Percentiles rank a stretch among this genome's conserved stretches.
phyloP scores from a whole-genome alignment of 2,888 invertebrate species.

The Mantis religiosa region DNA sequence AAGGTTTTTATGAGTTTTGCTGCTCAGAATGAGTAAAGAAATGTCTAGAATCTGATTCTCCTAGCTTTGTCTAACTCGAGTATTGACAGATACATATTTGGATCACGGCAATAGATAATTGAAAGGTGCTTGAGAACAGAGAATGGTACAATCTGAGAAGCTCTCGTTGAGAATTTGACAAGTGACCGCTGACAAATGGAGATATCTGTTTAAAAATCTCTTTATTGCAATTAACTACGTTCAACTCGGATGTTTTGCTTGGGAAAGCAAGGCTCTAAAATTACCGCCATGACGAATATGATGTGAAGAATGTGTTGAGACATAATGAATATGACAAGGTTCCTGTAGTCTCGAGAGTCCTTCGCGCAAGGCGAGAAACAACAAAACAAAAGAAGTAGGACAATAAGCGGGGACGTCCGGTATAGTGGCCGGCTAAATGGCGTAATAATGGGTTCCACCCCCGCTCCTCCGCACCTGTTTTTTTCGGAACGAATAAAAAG shows the following conservation, averaged over 20 bases:
- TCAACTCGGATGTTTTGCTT: neutral
- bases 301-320: neutral
- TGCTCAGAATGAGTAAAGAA: no score
- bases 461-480: neutral
- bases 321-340: neutral
- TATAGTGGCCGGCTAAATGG: neutral
- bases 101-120: no score
- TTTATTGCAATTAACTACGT: neutral
- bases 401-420: neutral
- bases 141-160: neutral
- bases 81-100: no score
- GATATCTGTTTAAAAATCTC: neutral
- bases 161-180: no score
- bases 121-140: neutral
- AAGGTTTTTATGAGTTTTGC: no score
- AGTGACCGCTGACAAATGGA: neutral
- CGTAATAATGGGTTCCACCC: neutral
- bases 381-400: neutral
- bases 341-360: neutral
- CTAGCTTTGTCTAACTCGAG: no score
- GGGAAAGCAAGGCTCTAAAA: neutral
- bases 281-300: neutral
- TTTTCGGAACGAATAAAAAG: neutral
- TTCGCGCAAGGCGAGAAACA: neutral
- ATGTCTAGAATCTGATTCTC: no score